Percentiles rank a stretch among this genome's conserved stretches.
Conservation (phyloP, 2,888 invertebrate species). For the Didymodactylos carnosus region DNA sequence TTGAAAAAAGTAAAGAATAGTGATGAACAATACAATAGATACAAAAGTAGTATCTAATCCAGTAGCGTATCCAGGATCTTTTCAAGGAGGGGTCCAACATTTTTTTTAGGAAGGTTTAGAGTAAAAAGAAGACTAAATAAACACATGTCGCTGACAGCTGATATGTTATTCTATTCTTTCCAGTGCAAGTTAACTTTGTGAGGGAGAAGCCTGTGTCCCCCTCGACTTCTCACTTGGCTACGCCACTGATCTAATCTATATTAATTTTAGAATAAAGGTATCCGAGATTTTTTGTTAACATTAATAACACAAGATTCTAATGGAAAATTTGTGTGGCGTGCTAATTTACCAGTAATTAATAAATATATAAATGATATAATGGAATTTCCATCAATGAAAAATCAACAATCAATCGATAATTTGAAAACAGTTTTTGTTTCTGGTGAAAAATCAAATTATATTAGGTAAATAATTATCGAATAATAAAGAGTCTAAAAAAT, state of each 20-base stretch:
- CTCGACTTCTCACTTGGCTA: too few relatives aligned
- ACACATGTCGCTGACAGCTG: too few relatives aligned
- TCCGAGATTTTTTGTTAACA: conserved; percentile 8
- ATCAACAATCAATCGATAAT: background rate
- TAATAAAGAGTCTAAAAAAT: too few relatives aligned
- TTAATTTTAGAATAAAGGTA: background rate
- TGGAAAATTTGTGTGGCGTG: conserved; percentile 1
- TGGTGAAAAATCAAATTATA: conserved; percentile 6
- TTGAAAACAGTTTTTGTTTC: conserved; percentile 2
- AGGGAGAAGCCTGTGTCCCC: too few relatives aligned
- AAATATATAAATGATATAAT: conserved; percentile 5
- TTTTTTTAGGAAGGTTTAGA: too few relatives aligned
- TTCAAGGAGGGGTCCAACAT: too few relatives aligned
- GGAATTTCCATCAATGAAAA: conserved; percentile 3
- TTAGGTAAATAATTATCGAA: background rate
- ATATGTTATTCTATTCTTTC: too few relatives aligned
- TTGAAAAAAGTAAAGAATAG: background rate
- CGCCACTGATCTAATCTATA: too few relatives aligned
- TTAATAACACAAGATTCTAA: background rate
- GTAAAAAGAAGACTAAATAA: background rate
- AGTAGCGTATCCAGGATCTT: too few relatives aligned
- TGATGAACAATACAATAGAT: too few relatives aligned
- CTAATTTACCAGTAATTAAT: conserved; percentile 4
- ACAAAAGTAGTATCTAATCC: too few relatives aligned
- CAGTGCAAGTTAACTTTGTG: too few relatives aligned